Evolutionary conservation across 2,113 vertebrate species (phyloP), one percentile per base, ranked within the genome.

Genomic region (Psephotus haematonotus): DNA sequence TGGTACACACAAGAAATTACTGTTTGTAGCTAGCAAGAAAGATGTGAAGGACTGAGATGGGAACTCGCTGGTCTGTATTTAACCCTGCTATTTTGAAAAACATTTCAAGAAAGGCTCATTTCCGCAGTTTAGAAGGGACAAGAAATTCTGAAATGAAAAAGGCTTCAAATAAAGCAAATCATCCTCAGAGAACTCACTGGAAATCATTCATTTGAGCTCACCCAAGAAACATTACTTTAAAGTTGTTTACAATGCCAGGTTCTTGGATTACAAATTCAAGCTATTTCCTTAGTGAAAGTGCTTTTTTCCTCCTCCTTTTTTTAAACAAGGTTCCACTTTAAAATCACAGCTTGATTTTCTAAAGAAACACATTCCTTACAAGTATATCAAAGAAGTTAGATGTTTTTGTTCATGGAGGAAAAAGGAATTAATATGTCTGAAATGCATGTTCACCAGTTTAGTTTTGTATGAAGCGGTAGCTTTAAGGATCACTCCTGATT

Each of bases 111-210:
- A 86, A 76, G 18, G 63, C 41, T 92, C 10, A 79, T 96, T 96
- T 96, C 91, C 52, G 88, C 60, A 82, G 92, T 94, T 97, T 97
- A 93, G 74, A 78, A 86, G 91, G 33, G 78, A 86, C 22, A 86
- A 82, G 18, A 92, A 81, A 82, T 81, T 84, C 39, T 83, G 41
- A 93, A 96, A 95, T 96, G 88, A 95, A 94, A 96, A 96, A 90
- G 35, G 39, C 60, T 96, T 96, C 86, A 89, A 89, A 92, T 83
- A 93, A 93, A 94, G 94, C 24, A 77, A 86, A 11, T 72, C 17
- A 19, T 57, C n/a, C 35, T 60, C 63, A 29, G 59, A 74, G 67
- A 93, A 67, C 9, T 15, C 28, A 65, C 4, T 67, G 46, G 62
- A 35, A 87, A 80, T 37, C 5, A 2, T 70, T 83, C 7, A 50